Evolutionary conservation across 2,888 invertebrate genomes (phyloP).

Genomic region (Proisotoma minuta): DNA sequence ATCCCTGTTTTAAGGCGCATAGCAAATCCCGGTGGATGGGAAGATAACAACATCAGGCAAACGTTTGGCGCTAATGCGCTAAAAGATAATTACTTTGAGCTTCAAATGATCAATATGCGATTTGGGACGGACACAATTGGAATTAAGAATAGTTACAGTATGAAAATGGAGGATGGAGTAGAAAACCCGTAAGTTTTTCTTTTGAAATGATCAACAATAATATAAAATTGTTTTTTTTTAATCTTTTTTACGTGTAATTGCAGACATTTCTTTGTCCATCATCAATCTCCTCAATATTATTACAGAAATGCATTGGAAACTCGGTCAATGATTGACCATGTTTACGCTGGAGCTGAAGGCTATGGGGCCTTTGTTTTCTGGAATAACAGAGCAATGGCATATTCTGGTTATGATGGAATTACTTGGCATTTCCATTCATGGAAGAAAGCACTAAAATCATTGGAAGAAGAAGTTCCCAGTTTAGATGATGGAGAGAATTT

Average conservation of each 20-base stretch:
- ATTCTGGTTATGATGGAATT: slow-evolving; percentile 2
- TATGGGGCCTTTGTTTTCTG: slow-evolving; percentile 1
- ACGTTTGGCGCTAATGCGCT: background rate
- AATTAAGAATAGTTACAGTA: background rate
- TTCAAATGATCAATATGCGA: background rate
- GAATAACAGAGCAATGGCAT: slow-evolving; percentile 1
- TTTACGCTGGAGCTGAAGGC: background rate
- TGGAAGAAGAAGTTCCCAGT: background rate
- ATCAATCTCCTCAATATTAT: slow-evolving; percentile 7
- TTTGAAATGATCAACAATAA: too few relatives aligned
- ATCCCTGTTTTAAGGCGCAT: background rate
- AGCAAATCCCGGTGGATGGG: background rate
- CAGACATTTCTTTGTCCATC: background rate
- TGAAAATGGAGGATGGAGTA: background rate
- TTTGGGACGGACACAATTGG: background rate
- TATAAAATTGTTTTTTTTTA: background rate
- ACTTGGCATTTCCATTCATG: slow-evolving; percentile 7
- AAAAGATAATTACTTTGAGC: background rate
- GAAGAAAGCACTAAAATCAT: background rate
- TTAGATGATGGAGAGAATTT: background rate
- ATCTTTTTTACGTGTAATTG: background rate
- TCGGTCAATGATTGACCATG: background rate
- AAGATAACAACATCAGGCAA: background rate
- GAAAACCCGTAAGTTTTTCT: background rate
- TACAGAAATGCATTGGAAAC: background rate